Evolutionary conservation across 2,888 invertebrate genomes (phyloP).

Genomic region (Uropetala carovei): DNA sequence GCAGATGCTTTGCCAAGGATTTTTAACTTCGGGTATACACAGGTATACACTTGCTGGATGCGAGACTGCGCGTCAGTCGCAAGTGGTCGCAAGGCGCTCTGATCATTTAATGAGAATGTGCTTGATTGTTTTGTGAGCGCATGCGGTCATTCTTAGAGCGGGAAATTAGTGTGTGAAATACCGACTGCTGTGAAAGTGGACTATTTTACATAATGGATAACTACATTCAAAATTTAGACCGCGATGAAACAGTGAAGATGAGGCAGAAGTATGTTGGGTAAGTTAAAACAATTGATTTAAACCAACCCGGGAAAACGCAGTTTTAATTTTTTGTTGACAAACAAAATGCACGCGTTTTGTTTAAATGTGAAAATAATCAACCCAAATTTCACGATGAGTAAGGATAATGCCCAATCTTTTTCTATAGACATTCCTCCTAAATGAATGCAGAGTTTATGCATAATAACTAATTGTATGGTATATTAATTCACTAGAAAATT

Average conservation of each 20-base stretch:
- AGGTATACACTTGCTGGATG: no score
- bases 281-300: neutral
- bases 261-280: conserved; percentile 36
- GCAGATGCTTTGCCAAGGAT: neutral
- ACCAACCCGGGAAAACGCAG: neutral
- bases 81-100: neutral
- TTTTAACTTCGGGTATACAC: no score
- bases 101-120: neutral
- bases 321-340: no score
- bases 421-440: no score
- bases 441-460: no score
- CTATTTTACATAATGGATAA: neutral
- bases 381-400: no score
- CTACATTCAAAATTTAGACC: conserved; percentile 27
- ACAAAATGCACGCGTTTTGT: no score
- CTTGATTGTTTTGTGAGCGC: neutral
- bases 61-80: neutral
- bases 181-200: neutral
- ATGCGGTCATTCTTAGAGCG: neutral
- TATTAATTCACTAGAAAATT: no score
- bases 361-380: no score
- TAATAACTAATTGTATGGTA: no score
- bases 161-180: neutral
- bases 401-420: no score
- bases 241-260: conserved; percentile 20